Evolutionary conservation across 2,113 vertebrate species (phyloP).

Genomic region (Steatornis caripensis): DNA sequence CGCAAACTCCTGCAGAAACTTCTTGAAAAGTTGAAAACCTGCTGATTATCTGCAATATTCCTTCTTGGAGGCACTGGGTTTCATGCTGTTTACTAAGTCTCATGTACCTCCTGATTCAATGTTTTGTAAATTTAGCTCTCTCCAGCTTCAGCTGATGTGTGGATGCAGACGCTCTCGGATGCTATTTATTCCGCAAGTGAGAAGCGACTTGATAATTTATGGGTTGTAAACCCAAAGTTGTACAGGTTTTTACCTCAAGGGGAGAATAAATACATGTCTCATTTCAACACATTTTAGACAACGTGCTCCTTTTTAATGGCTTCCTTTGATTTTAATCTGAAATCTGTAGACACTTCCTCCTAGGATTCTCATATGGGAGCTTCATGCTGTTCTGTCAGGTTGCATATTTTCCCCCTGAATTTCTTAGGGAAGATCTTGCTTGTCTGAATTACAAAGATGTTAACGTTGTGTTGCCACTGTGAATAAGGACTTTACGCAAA

Average conservation of each 20-base stretch:
- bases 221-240: constrained; percentile 72
- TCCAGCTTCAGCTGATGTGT: constrained; percentile 72
- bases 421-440: constrained; percentile 31
- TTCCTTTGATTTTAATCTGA: constrained; percentile 43
- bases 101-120: constrained; percentile 68
- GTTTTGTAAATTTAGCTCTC: constrained; percentile 77
- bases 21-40: constrained; percentile 45
- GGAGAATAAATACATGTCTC: constrained; percentile 61
- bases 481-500: background rate
- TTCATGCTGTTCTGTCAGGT: constrained; percentile 24
- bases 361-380: background rate
- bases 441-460: constrained; percentile 5
- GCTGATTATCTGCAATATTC: constrained; percentile 49
- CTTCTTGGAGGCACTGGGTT: constrained; percentile 21
- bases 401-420: constrained; percentile 46
- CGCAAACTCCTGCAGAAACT: constrained; percentile 1
- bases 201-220: constrained; percentile 79
- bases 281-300: constrained; percentile 59
- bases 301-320: constrained; percentile 59
- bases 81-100: constrained; percentile 62
- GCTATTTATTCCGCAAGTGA: constrained; percentile 73
- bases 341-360: constrained; percentile 18
- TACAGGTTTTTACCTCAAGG: constrained; percentile 68
- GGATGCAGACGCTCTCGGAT: constrained; percentile 40
- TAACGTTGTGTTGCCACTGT: constrained; percentile 9